These are phyloP conservation scores for Micoletzkya japonica DNA, from an alignment of 2,888 invertebrate genomes.

Conservation along the genomic window DNA sequence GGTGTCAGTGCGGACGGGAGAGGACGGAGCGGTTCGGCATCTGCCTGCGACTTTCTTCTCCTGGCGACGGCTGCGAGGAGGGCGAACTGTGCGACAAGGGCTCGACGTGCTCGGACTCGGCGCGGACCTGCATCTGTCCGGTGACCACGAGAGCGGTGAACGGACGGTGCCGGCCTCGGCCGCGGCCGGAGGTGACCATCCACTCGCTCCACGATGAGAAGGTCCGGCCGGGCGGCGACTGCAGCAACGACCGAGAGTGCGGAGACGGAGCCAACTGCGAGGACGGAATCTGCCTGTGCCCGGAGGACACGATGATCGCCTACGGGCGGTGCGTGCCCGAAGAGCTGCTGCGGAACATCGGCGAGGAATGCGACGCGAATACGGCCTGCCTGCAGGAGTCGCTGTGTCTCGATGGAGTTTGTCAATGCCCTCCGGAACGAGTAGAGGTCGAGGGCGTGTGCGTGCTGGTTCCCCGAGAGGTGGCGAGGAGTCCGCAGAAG, in stretches of 20 bases:
- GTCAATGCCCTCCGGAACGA: slow-evolving; percentile 33
- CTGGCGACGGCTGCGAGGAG: slow-evolving; percentile 52
- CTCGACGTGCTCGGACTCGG: slow-evolving; percentile 40
- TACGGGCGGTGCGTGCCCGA: slow-evolving; percentile 38
- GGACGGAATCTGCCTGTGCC: slow-evolving; percentile 22
- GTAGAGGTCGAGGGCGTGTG: slow-evolving; percentile 32
- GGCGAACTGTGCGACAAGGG: slow-evolving; percentile 56
- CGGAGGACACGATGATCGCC: slow-evolving; percentile 19
- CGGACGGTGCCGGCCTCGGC: slow-evolving; percentile 31
- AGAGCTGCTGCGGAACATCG: slow-evolving; percentile 31
- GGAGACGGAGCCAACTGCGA: slow-evolving; percentile 25
- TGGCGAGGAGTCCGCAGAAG: not conserved
- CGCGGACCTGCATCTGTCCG: slow-evolving; percentile 45
- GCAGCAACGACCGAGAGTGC: not conserved
- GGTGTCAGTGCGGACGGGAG: slow-evolving; percentile 42
- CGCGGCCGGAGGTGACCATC: slow-evolving; percentile 7
- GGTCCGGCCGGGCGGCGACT: not conserved
- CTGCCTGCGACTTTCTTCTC: slow-evolving; percentile 46
- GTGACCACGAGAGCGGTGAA: slow-evolving; percentile 29
- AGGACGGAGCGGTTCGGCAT: slow-evolving; percentile 47
- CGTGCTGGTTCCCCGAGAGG: slow-evolving; percentile 21
- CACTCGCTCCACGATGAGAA: slow-evolving; percentile 16
- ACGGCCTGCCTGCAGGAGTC: slow-evolving; percentile 36
- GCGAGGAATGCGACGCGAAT: slow-evolving; percentile 35
- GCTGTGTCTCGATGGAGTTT: slow-evolving; percentile 30